A percentile compares a stretch with the other conserved stretches of the same genome.
phyloP scores from a whole-genome alignment of 2,797 vertebrate species.

The Falco biarmicus region DNA sequence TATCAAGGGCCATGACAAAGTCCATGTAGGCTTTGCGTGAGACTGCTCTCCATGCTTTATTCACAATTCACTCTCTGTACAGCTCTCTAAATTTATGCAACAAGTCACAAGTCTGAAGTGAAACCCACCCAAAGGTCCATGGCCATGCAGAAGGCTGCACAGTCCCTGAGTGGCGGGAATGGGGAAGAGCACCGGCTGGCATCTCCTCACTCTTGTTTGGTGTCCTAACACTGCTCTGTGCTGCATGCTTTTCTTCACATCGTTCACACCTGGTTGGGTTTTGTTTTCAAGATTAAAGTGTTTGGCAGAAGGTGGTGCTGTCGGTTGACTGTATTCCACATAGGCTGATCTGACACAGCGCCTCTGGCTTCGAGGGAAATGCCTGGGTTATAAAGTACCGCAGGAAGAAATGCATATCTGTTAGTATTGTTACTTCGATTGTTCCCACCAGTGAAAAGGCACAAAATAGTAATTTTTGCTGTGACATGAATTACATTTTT shows the following conservation, averaged over 20 bases:
- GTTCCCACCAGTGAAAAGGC: background rate
- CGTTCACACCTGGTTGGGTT: background rate
- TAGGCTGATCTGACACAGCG: background rate
- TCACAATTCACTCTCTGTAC: background rate
- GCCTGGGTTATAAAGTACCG: background rate
- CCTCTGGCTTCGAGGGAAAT: background rate
- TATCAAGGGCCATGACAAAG: background rate
- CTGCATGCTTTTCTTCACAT: background rate
- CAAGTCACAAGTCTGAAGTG: background rate
- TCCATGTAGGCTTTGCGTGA: background rate
- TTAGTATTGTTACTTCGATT: background rate
- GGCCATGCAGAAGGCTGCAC: background rate
- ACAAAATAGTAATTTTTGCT: background rate
- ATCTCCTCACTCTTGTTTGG: accelerated
- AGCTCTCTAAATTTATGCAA: background rate
- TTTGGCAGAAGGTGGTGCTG: background rate
- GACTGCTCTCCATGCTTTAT: background rate
- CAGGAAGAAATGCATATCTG: accelerated
- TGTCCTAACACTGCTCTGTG: background rate
- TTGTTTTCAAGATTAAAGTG: background rate
- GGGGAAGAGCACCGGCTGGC: background rate
- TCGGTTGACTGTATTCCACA: accelerated
- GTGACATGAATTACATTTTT: background rate
- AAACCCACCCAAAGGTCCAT: background rate
- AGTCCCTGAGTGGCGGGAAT: background rate